phyloP scores from a whole-genome alignment of 2,113 vertebrate species.

The Donacobius atricapilla region DNA sequence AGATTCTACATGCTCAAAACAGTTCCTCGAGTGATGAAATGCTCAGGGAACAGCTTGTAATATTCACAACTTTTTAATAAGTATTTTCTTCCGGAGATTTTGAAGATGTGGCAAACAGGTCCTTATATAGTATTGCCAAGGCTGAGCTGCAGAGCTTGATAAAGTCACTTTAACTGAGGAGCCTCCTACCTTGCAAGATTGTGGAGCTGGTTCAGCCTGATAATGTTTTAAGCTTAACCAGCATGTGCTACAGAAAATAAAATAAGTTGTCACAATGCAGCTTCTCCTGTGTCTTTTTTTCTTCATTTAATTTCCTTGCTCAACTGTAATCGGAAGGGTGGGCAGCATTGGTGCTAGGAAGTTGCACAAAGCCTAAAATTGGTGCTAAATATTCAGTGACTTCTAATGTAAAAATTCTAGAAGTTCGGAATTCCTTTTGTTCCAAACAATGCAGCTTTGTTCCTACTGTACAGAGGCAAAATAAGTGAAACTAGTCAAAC shows the following conservation, averaged over 20 bases:
- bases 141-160: constrained; percentile 38
- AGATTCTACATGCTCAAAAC: background rate
- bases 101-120: constrained; percentile 30
- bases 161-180: constrained; percentile 38
- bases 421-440: constrained; percentile 52
- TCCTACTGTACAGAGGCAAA: constrained; percentile 20
- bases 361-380: constrained; percentile 2
- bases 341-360: background rate
- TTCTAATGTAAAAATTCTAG: constrained; percentile 42
- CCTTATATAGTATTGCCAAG: constrained; percentile 56
- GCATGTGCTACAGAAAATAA: background rate
- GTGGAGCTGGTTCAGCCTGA: constrained; percentile 38
- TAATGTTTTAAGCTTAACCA: constrained; percentile 16
- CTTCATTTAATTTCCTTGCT: background rate
- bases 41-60: constrained; percentile 54
- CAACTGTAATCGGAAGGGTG: background rate
- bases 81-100: constrained; percentile 44
- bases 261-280: background rate
- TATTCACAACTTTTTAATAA: constrained; percentile 59
- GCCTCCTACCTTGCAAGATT: constrained; percentile 51
- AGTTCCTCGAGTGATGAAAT: background rate
- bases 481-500: constrained; percentile 47
- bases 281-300: background rate
- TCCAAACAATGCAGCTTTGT: constrained; percentile 44
- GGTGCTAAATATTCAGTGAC: background rate